A percentile compares a stretch with the other conserved stretches of the same genome.
Conservation (phyloP, 2,888 invertebrate species). For the Eilema caniola region DNA sequence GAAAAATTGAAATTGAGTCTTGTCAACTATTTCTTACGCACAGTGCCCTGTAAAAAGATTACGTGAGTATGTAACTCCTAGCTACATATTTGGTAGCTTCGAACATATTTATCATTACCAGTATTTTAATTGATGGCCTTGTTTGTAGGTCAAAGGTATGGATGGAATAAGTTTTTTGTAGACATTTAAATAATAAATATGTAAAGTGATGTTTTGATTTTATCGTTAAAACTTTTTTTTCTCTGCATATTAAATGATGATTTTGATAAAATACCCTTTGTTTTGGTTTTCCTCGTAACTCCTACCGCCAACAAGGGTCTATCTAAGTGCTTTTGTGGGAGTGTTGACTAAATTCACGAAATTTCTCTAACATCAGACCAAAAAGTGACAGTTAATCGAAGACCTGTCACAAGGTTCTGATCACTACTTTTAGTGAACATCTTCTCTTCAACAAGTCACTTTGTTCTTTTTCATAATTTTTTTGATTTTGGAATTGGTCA, state of each 20-base stretch:
- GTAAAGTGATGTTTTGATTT: not conserved
- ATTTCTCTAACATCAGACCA: not conserved
- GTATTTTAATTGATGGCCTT: not conserved
- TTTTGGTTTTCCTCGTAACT: not conserved
- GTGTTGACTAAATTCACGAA: not conserved
- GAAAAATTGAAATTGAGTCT: too few species aligned
- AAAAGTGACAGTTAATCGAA: not conserved
- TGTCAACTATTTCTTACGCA: too few species aligned
- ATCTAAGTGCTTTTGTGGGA: not conserved
- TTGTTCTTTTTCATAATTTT: too few species aligned
- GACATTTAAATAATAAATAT: slow-evolving; percentile 7
- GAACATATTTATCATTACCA: not conserved
- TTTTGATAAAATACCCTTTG: not conserved
- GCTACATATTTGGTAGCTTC: not conserved
- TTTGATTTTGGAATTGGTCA: too few species aligned
- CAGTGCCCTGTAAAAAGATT: too few species aligned
- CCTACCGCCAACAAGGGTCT: not conserved
- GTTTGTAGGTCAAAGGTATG: slow-evolving; percentile 10
- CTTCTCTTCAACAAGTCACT: too few species aligned
- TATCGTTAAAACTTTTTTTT: not conserved
- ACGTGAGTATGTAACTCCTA: not conserved
- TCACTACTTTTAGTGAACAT: not conserved
- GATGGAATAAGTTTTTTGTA: slow-evolving; percentile 10
- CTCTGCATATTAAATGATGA: not conserved
- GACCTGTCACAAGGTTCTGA: not conserved